Evolutionary conservation across 2,113 vertebrate species (phyloP).

Genomic region (Naja naja): DNA sequence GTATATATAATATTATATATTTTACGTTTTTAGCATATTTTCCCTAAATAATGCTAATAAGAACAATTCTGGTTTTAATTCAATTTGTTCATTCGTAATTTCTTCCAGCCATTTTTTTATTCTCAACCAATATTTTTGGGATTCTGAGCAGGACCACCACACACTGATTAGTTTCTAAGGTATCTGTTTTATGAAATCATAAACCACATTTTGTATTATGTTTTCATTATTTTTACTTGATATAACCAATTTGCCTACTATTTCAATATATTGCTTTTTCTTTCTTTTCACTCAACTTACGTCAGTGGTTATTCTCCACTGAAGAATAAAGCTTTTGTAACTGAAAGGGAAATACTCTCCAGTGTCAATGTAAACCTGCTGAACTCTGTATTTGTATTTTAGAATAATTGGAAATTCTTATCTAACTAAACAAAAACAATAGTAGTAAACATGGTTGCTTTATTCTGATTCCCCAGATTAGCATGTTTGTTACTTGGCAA

Average conservation of each 20-base stretch:
- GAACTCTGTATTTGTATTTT: neutral
- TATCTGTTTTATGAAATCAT: neutral
- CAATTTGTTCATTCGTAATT: too few relatives aligned
- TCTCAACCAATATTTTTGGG: too few relatives aligned
- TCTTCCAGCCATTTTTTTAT: too few relatives aligned
- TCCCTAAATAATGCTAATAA: too few relatives aligned
- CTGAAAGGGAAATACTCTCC: neutral
- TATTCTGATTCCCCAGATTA: neutral
- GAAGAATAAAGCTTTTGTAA: neutral
- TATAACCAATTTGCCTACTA: neutral
- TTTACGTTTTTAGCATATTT: too few relatives aligned
- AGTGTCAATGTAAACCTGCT: neutral
- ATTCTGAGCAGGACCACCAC: too few relatives aligned
- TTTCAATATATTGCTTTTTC: neutral
- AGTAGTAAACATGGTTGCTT: neutral
- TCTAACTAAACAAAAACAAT: neutral
- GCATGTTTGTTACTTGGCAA: neutral
- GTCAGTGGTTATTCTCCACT: neutral
- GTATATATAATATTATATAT: too few relatives aligned
- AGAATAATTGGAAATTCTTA: neutral
- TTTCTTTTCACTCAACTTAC: neutral
- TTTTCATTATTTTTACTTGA: neutral
- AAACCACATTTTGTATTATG: neutral
- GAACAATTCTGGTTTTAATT: too few relatives aligned
- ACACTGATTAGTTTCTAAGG: too few relatives aligned